These are phyloP conservation scores for Protaetia brevitarsis DNA, from an alignment of 1,140 invertebrate species.

Conservation along the genomic window DNA sequence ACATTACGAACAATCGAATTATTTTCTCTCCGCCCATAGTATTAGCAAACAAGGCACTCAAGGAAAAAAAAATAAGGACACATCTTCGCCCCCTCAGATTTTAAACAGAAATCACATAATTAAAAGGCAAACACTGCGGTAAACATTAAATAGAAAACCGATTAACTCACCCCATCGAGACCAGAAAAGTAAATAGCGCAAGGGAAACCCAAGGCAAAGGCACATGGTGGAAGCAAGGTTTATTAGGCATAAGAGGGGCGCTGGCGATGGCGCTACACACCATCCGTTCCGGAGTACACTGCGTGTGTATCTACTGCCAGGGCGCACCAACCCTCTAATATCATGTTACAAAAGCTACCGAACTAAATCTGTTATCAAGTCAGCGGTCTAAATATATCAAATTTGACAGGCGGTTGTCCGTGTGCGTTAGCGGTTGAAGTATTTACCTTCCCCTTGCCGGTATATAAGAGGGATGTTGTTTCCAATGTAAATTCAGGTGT, in stretches of 20 bases:
- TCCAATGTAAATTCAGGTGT: neutral
- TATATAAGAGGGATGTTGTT: neutral
- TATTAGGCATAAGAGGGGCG: neutral
- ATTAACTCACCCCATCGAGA: constrained; percentile 20
- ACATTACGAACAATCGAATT: too few relatives aligned
- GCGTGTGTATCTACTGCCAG: too few relatives aligned
- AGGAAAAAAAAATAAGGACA: too few relatives aligned
- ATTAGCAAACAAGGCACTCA: too few relatives aligned
- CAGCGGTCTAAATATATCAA: constrained; percentile 9
- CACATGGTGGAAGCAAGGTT: neutral
- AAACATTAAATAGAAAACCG: constrained; percentile 12
- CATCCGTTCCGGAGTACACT: neutral
- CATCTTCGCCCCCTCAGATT: constrained; percentile 1
- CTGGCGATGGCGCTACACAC: neutral
- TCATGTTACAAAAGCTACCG: constrained; percentile 16
- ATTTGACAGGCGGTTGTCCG: neutral
- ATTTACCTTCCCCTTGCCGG: neutral
- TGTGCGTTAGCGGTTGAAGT: neutral
- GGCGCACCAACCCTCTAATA: constrained; percentile 13
- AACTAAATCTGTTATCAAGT: constrained; percentile 9
- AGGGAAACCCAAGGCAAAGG: neutral
- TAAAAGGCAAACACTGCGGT: constrained; percentile 14
- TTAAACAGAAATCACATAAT: constrained; percentile 20
- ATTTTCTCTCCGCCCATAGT: too few relatives aligned
- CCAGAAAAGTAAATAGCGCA: neutral